Percentiles rank a stretch among this genome's conserved stretches.
phyloP scores from a whole-genome alignment of 2,113 vertebrate genomes.

The Corythaixoides concolor region DNA sequence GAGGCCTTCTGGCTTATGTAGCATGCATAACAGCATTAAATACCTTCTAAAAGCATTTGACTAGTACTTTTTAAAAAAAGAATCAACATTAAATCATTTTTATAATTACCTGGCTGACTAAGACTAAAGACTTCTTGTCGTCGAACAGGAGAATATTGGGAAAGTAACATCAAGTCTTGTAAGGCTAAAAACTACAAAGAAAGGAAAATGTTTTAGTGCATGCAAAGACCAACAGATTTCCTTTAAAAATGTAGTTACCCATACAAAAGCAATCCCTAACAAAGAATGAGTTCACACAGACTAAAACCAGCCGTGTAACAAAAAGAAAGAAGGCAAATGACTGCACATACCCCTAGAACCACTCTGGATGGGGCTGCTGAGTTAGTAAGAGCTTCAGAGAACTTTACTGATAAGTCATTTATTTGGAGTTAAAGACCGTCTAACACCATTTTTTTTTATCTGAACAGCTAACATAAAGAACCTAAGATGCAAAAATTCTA shows the following conservation, averaged over 20 bases:
- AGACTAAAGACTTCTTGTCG: slow-evolving; percentile 93
- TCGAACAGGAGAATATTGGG: slow-evolving; percentile 87
- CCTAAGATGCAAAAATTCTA: not conserved
- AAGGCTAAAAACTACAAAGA: slow-evolving; percentile 89
- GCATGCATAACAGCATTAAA: not conserved
- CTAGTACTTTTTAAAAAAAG: not conserved
- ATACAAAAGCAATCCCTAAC: not conserved
- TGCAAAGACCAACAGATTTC: not conserved
- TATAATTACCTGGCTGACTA: slow-evolving; percentile 90
- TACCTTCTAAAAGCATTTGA: not conserved
- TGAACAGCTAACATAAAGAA: not conserved
- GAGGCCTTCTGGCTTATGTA: not conserved
- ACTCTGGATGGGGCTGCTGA: not conserved
- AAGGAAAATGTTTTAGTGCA: not conserved
- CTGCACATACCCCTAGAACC: not conserved
- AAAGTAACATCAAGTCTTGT: slow-evolving; percentile 92
- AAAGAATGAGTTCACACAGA: not conserved
- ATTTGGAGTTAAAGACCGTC: not conserved
- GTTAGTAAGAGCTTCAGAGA: not conserved
- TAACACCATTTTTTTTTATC: not conserved
- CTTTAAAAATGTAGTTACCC: not conserved
- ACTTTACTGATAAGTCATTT: not conserved
- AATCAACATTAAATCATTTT: not conserved
- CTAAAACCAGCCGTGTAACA: not conserved
- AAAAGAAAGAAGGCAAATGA: not conserved